Conservation (phyloP, 2,113 vertebrate genomes). For the Onychostoma macrolepis region DNA sequence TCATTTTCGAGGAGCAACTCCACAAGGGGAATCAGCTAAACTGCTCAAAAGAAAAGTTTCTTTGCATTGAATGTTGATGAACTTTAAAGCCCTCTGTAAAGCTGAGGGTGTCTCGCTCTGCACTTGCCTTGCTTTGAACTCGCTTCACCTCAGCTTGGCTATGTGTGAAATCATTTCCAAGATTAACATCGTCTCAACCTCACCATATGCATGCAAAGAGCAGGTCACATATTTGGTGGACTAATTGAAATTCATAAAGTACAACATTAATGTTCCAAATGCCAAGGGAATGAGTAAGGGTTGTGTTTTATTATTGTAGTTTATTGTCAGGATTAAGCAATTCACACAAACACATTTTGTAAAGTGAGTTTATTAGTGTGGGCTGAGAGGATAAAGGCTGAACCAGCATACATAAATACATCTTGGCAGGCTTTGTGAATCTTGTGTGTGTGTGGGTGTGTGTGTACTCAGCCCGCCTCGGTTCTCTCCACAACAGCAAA, state of each 20-base stretch:
- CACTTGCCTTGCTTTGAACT: conserved; percentile 27
- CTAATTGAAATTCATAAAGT: conserved; percentile 22
- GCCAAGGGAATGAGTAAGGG: background rate
- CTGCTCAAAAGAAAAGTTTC: conserved; percentile 40
- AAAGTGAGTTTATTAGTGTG: conserved; percentile 45
- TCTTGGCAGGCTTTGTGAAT: conserved; percentile 26
- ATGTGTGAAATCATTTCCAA: conserved; percentile 17
- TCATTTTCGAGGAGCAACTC: conserved; percentile 42
- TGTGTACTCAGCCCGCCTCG: conserved; percentile 2
- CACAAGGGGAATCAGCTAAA: conserved; percentile 50
- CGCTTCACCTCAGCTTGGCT: conserved; percentile 3
- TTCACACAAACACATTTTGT: conserved; percentile 22
- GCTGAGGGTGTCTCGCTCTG: conserved; percentile 8
- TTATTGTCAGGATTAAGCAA: conserved; percentile 36
- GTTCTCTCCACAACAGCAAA: conserved; percentile 9
- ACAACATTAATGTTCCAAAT: conserved; percentile 15
- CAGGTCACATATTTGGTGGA: conserved; percentile 15
- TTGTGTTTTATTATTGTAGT: conserved; percentile 12
- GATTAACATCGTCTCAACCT: background rate
- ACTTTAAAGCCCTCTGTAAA: conserved; percentile 42
- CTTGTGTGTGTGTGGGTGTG: conserved; percentile 57
- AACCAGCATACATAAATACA: conserved; percentile 34
- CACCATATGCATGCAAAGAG: background rate
- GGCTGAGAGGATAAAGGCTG: conserved; percentile 17
- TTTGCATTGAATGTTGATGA: conserved; percentile 49